phyloP scores from a whole-genome alignment of 2,113 vertebrate genomes.

The Prolemur simus region DNA sequence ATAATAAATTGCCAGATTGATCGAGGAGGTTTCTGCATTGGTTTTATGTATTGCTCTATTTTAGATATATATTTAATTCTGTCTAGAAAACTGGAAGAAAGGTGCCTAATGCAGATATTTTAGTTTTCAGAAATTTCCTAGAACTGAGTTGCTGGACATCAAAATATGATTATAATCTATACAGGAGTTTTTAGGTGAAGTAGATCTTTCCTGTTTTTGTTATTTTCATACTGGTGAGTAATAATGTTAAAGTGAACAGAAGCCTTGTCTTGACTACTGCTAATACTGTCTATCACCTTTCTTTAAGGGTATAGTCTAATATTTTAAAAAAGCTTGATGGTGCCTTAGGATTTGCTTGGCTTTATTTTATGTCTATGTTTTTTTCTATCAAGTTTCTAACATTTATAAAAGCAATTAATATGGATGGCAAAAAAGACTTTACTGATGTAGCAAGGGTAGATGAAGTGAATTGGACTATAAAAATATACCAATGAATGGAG shows the following conservation, averaged over 20 bases:
- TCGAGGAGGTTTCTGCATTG: neutral
- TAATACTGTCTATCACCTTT: neutral
- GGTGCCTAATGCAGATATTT: neutral
- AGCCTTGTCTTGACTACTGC: neutral
- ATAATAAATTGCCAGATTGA: neutral
- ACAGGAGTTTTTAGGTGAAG: neutral
- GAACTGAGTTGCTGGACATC: neutral
- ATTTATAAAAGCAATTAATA: neutral
- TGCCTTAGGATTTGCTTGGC: neutral
- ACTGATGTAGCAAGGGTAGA: neutral
- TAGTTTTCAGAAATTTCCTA: neutral
- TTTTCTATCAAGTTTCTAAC: neutral
- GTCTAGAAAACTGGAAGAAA: neutral
- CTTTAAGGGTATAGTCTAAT: neutral
- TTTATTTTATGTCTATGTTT: neutral
- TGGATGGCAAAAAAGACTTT: slow-evolving; percentile 1
- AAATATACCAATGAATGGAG: neutral
- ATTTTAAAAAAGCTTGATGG: neutral
- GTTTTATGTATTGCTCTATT: neutral
- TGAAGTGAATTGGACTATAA: slow-evolving; percentile 9
- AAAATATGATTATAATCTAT: neutral
- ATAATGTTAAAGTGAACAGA: neutral
- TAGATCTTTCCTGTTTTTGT: neutral
- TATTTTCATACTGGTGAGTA: neutral
- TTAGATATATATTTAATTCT: neutral